Percentiles rank a stretch among this genome's conserved stretches.
Evolutionary conservation across 2,797 vertebrate genomes (phyloP).

Genomic region (Chromis chromis): DNA sequence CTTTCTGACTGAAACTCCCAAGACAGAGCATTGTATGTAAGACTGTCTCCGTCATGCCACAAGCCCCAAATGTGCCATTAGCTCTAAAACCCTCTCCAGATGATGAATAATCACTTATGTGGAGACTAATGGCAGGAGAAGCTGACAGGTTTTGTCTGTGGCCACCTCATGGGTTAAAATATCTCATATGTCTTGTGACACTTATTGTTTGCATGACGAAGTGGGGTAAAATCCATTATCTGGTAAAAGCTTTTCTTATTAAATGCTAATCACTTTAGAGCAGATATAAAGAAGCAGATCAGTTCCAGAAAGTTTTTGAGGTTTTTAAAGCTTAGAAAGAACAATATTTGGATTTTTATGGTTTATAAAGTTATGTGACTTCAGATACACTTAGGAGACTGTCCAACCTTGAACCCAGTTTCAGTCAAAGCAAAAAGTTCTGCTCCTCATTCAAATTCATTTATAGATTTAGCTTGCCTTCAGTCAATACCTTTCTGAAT

Average conservation of each 20-base stretch:
- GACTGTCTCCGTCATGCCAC: neutral
- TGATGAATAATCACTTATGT: conserved; percentile 19
- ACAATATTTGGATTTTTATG: neutral
- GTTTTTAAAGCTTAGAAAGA: neutral
- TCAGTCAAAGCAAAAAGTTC: conserved; percentile 12
- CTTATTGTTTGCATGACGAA: conserved; percentile 15
- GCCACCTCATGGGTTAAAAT: neutral
- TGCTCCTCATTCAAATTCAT: conserved; percentile 11
- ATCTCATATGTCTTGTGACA: neutral
- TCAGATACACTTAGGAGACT: neutral
- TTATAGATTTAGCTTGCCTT: conserved; percentile 20
- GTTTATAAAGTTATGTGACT: conserved; percentile 1
- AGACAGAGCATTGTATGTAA: neutral
- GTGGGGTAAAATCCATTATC: conserved; percentile 23
- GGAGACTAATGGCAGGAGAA: conserved; percentile 9
- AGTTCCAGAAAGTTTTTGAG: neutral
- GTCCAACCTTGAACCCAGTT: conserved; percentile 9
- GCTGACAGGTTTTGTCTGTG: conserved; percentile 16
- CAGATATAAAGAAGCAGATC: conserved; percentile 15
- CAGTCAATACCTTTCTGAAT: conserved; percentile 9
- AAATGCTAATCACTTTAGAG: conserved; percentile 8
- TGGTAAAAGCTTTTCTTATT: conserved; percentile 4
- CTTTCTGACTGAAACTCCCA: neutral
- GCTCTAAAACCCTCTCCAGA: conserved; percentile 12
- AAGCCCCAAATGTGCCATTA: neutral